A percentile compares a stretch with the other conserved stretches of the same genome.
Evolutionary conservation across 1,140 invertebrate species (phyloP).

Genomic region (Orchestia grillus): DNA sequence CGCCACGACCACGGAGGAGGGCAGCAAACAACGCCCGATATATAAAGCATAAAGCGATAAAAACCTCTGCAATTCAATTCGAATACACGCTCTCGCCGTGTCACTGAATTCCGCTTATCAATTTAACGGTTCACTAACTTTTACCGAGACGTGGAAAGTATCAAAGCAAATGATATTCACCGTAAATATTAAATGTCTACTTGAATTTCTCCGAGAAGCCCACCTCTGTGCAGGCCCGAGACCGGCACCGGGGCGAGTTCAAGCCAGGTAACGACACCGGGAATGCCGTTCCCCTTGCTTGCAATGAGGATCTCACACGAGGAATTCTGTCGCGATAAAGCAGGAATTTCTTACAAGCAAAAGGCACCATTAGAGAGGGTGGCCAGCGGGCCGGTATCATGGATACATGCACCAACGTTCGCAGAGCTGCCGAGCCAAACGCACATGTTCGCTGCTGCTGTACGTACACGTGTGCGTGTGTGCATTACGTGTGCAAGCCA

Average conservation of each 20-base stretch:
- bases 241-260: not conserved
- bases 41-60: not conserved
- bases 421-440: not conserved
- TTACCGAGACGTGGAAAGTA: conserved; percentile 2
- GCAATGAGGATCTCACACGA: not conserved
- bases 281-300: not conserved
- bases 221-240: not conserved
- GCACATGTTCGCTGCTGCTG: conserved; percentile 9
- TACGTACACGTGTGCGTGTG: not conserved
- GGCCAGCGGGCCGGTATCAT: conserved; percentile 11
- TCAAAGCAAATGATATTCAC: not conserved
- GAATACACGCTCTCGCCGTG: conserved; percentile 5
- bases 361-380: conserved; percentile 32
- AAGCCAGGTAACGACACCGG: not conserved
- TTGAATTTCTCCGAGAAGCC: conserved; percentile 21
- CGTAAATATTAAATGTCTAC: conserved; percentile 2
- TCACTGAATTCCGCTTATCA: conserved; percentile 46
- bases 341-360: conserved; percentile 54
- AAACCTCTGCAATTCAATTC: not conserved
- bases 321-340: conserved; percentile 35
- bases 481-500: not conserved
- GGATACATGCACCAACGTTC: not conserved
- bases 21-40: not conserved
- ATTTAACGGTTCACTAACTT: conserved; percentile 26
- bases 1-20: too few species aligned